Base-by-base conservation (phyloP, 2,113 vertebrate species). In the Lynx canadensis region DNA sequence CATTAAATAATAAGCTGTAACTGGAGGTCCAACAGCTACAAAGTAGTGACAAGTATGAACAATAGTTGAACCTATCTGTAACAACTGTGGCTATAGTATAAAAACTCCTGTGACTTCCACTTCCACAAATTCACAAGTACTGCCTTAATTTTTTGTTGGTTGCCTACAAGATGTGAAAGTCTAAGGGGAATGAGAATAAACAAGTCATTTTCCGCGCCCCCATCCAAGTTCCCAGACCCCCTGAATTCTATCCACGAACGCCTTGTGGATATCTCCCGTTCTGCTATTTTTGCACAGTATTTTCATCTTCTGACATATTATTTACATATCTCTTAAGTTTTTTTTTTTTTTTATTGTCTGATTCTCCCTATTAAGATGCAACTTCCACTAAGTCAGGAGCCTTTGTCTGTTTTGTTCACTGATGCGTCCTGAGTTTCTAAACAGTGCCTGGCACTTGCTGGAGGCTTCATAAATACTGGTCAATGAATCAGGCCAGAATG, bases 161-260 rank as follows among this genome's bases (percentile, higher is more conserved):
- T 66, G 31, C 29, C n/a, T 55, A 19, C 0, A 48, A 86, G 25
- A 38, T 38, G n/a, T 52, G 27, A 90, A 95, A 38, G 33, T 57
- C 94, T 69, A 83, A 91, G 45, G 33, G 48, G 36, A 69, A 82
- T 89, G 83, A 79, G 92, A 94, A 57, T 18, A 57, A 95, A 95
- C 12, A 41, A 52, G 8, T 19, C 36, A 27, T 25, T 23, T 63
- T 12, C 18, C 5, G 0, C 23, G 0, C 45, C 7, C 7, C 36
- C 5, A 31, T 69, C 12, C 45, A 76, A 23, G 38, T 60, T 81
- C 45, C 83, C 23, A 89, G 63, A 41, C 52, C 6, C 16, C 29
- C 38, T 69, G 74, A 87, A 66, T 69, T 89, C 36, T 80, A n/a
- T 73, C 80, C 27, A 23, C 2, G 7, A 63, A 92, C 4, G 7